phyloP scores from a whole-genome alignment of 2,113 vertebrate species.

The Chrysochloris asiatica region DNA sequence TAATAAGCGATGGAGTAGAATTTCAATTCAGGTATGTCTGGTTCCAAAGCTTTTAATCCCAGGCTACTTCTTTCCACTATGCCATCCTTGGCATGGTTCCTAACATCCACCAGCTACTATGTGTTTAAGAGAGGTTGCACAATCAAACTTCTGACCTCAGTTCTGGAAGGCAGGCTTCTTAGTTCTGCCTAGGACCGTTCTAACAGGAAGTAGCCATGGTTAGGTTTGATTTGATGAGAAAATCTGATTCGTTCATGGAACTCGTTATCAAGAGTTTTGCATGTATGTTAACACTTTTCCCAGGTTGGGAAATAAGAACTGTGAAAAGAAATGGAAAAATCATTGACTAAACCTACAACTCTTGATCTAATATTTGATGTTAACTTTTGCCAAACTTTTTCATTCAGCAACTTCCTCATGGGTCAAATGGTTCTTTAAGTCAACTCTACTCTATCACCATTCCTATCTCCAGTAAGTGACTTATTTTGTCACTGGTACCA shows the following conservation, averaged over 20 bases:
- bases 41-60: background rate
- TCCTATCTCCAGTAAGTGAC: background rate
- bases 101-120: background rate
- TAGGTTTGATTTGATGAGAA: background rate
- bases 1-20: background rate
- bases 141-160: background rate
- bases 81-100: background rate
- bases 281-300: background rate
- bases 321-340: background rate
- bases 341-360: background rate
- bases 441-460: accelerated
- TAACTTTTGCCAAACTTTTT: background rate
- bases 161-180: background rate
- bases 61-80: background rate
- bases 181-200: background rate
- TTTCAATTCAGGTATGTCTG: background rate
- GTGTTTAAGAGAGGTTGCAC: too few relatives aligned
- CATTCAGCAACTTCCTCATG: background rate
- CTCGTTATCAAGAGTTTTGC: background rate
- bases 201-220: background rate
- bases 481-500: background rate
- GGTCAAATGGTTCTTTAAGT: background rate
- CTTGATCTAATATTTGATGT: background rate
- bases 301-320: background rate
- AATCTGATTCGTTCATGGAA: background rate